Evolutionary conservation across 2,888 invertebrate genomes (phyloP).

Genomic region (Idaea straminata): DNA sequence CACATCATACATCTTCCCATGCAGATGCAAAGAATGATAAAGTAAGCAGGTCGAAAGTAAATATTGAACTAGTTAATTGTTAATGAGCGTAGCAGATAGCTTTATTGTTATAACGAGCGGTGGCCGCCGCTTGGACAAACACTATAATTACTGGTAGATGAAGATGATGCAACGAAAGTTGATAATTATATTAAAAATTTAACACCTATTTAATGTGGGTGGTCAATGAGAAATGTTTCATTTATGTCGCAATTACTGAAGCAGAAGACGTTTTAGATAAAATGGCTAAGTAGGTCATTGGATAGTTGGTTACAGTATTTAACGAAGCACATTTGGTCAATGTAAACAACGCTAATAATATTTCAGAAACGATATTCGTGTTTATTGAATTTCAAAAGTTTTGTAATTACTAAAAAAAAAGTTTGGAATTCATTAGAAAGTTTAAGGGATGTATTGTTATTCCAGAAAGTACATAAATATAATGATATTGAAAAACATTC

Average conservation of each 20-base stretch:
- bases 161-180: conserved; percentile 74
- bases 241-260: conserved; percentile 57
- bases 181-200: conserved; percentile 71
- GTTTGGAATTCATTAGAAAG: conserved; percentile 8
- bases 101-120: conserved; percentile 62
- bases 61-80: conserved; percentile 50
- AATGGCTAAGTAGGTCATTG: conserved; percentile 50
- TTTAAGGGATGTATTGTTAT: conserved; percentile 5
- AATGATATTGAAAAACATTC: background rate
- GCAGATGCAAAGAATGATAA: conserved; percentile 26
- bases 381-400: conserved; percentile 6
- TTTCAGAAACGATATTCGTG: conserved; percentile 6
- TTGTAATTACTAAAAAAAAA: background rate
- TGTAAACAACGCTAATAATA: conserved; percentile 27
- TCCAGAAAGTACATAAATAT: background rate
- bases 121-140: conserved; percentile 53
- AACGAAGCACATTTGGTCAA: conserved; percentile 28
- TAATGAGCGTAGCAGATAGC: conserved; percentile 65
- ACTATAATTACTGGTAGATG: conserved; percentile 56
- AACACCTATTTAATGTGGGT: conserved; percentile 73
- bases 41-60: conserved; percentile 37
- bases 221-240: conserved; percentile 56
- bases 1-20: conserved; percentile 31
- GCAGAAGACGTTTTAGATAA: conserved; percentile 55
- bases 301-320: conserved; percentile 41